These are phyloP conservation scores for Xylota segnis DNA, from an alignment of 2,888 invertebrate species.

Conservation along the genomic window DNA sequence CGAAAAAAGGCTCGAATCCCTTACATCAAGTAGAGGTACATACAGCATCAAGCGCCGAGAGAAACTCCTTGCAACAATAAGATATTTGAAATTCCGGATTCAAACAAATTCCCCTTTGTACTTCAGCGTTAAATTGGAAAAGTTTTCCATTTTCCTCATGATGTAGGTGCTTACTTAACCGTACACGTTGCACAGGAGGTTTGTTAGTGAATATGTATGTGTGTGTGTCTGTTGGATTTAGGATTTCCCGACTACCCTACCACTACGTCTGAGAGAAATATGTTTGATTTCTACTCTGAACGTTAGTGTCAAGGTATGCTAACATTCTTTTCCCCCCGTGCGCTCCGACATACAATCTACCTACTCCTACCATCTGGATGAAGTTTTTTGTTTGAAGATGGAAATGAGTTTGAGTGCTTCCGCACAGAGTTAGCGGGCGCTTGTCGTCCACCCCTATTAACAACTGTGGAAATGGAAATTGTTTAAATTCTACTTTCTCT, in stretches of 20 bases:
- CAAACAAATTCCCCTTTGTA: conserved; percentile 65
- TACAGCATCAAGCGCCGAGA: background rate
- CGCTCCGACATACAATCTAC: background rate
- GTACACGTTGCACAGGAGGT: conserved; percentile 29
- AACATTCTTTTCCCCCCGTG: conserved; percentile 2
- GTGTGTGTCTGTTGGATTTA: conserved; percentile 14
- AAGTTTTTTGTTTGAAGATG: conserved; percentile 55
- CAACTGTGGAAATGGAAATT: conserved; percentile 36
- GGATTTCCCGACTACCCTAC: background rate
- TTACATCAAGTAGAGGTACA: background rate
- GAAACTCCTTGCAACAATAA: conserved; percentile 56
- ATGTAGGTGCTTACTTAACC: conserved; percentile 66
- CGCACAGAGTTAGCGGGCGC: background rate
- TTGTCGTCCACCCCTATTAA: background rate
- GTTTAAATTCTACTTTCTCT: conserved; percentile 7
- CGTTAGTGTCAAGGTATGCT: conserved; percentile 15
- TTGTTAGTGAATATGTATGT: background rate
- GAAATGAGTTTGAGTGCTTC: conserved; percentile 41
- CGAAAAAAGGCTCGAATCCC: conserved; percentile 25
- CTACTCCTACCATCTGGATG: background rate
- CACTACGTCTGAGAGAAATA: background rate
- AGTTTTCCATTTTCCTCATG: conserved; percentile 72
- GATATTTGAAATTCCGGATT: conserved; percentile 70
- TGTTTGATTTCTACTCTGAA: conserved; percentile 38
- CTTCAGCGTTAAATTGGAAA: conserved; percentile 75